Base-by-base conservation (phyloP, 2,113 vertebrate genomes). In the Smithornis capensis region DNA sequence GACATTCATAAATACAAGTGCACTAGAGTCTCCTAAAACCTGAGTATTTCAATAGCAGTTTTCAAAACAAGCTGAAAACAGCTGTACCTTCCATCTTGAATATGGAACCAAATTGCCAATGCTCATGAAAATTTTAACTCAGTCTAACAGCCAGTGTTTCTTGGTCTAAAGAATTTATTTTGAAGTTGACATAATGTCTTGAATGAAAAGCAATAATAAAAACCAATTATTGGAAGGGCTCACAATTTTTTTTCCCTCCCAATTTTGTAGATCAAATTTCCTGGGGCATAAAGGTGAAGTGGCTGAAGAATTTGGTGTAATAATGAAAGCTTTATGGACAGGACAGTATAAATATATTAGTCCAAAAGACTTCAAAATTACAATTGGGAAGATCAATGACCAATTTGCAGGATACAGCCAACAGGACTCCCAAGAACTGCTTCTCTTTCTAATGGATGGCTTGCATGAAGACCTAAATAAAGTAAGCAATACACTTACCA, bases 391-490 rank as follows among this genome's bases (percentile, higher is more conserved):
- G 96, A 99, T 99, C 94, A 99, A 99, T 50, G 99, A 99, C 27
- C 99, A 99, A 91, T 99, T 99, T 97, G 96, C 98, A 64, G 98
- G 99, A 55, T 99, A 98, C 18, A 99, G 99, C 83, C 99, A 99
- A 93, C 99, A 99, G 80, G 99, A 99, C 97, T 99, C 99, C 15
- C 99, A 99, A 96, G 99, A 99, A 93, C 87, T 99, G 92, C 98
- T 99, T 64, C 98, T 99, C 55, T 99, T 99, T 95, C 98, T 99
- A 50, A 99, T 99, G 99, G 99, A 99, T 40, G 99, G 99, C 60
- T 98, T 99, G 57, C 99, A 99, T 9, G 99, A 99, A 97, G 99
- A 99, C 92, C 98, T 99, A 68, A 99, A 99, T 97, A 99, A 99
- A 98, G 99, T 99, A 98, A 97, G 96, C 59, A 78, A 49, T 42